These are phyloP conservation scores for Hybognathus amarus DNA, from an alignment of 2,797 vertebrate species.

Conservation along the genomic window DNA sequence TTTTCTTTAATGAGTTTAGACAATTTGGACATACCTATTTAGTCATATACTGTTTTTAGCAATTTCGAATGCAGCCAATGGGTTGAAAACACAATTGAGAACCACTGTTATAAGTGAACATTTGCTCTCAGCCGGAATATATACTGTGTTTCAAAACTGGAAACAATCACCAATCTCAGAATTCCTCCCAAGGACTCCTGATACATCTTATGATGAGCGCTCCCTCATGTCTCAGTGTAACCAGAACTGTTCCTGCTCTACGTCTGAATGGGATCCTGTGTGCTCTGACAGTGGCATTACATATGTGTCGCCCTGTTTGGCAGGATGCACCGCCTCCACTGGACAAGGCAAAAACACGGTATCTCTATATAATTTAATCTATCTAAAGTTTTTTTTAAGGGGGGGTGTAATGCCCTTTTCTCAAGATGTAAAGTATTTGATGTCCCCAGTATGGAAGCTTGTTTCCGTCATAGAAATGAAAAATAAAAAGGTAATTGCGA, in stretches of 20 bases:
- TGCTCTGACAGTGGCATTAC: conserved; percentile 87
- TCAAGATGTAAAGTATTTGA: no score
- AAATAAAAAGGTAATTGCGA: no score
- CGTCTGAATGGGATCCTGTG: conserved; percentile 89
- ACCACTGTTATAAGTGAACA: no score
- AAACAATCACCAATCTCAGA: background rate
- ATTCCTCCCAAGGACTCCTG: conserved; percentile 71
- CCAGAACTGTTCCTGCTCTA: conserved; percentile 78
- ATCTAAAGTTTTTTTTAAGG: background rate
- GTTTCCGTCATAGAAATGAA: no score
- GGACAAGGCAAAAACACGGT: conserved; percentile 84
- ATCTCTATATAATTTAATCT: conserved; percentile 26
- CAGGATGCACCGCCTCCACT: conserved; percentile 83
- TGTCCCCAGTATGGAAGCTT: no score
- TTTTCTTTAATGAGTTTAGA: background rate
- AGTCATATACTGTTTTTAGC: background rate
- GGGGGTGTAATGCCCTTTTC: no score
- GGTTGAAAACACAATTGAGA: background rate
- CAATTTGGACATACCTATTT: background rate
- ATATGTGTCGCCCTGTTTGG: conserved; percentile 89
- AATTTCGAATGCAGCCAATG: background rate
- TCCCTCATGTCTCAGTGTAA: conserved; percentile 84
- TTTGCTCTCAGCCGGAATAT: background rate
- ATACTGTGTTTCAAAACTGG: background rate
- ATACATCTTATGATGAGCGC: conserved; percentile 66